Evolutionary conservation across 2,797 vertebrate species (phyloP), one percentile per base, ranked within the genome.

Genomic region (Zenarchopterus dispar): DNA sequence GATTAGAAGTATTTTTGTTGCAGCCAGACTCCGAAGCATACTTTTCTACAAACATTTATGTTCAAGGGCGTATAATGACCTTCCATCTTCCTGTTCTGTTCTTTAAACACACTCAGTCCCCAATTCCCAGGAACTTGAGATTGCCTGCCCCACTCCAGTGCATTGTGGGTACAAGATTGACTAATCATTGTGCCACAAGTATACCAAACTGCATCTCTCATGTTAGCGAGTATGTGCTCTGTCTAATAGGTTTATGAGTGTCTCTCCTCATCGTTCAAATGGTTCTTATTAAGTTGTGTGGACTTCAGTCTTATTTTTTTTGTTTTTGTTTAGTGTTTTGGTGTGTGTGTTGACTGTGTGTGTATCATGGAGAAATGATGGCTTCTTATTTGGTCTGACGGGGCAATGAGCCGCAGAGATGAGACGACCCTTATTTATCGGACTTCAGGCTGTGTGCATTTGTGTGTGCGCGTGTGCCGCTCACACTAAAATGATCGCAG

Each of bases 351-450:
- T 26, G n/a, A n/a, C n/a, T n/a, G 1, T 61, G 52, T 68, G n/a
- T 62, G 54, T 72, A 64, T 77, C 67, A 73, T 9, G 52, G 44
- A 77, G 74, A 83, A 84, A 88, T 78, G 77, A 81, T 68, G 64
- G 52, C 74, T 81, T 73, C 82, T 81, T 83, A 87, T 90, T 84
- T 85, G 77, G 79, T 68, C 84, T 88, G 88, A 89, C 86, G 88
- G 82, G 77, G 74, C 87, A 87, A 91, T 90, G 88, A 89, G 87
- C 73, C 62, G 53, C 77, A 77, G 81, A 83, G 78, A 86, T 44
- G 61, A 76, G 80, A 88, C 88, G 80, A 83, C 75, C 77, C 75
- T 90, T 91, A 89, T 91, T 91, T 85, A 87, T 88, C 43, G 60
- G 61, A 67, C 84, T 78, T 13, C 2, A 23, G 78, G 72, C 67